Base-by-base conservation (phyloP, 2,888 invertebrate genomes). In the Spatulosminthurus flaviceps region DNA sequence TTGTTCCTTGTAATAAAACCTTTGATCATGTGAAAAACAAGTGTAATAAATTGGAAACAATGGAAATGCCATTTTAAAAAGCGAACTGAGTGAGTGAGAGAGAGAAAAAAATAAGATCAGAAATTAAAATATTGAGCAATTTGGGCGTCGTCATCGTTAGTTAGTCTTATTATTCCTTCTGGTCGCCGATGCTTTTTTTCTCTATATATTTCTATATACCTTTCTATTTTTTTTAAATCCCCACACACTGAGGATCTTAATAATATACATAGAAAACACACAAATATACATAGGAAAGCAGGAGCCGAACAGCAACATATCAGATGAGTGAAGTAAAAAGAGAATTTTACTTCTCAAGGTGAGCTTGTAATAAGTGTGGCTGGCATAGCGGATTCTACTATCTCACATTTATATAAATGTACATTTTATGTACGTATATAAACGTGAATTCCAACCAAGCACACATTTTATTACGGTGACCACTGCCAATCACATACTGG, bases 291-390 rank as follows among this genome's bases (percentile, higher is more conserved):
- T n/a, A n/a, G n/a, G n/a, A n/a, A n/a, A n/a, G n/a, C n/a, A n/a
- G n/a, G n/a, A n/a, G n/a, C n/a, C n/a, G n/a, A n/a, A n/a, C n/a
- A n/a, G n/a, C n/a, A n/a, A n/a, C n/a, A n/a, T n/a, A n/a, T n/a
- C n/a, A n/a, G n/a, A n/a, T n/a, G n/a, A n/a, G n/a, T n/a, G 42
- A 41, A 41, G 42, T 70, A 41, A 70, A 70, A 70, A 29, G 70
- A 41, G 41, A 70, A 28, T 70, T 70, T 70, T 66, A 29, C 76
- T 43, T 76, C n/a, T n/a, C 76, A 76, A 76, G 76, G 76, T 76
- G 76, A 76, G 76, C 76, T 43, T 76, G 66, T 76, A 69, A 70
- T 51, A 51, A 34, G 70, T 70, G 41, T 41, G 64, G 64, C 64
- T 64, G 51, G 51, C 51, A 51, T 51, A 51, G 51, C 51, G 51